Base-by-base conservation (phyloP, 2,113 vertebrate genomes). In the Corythornis cristatus region DNA sequence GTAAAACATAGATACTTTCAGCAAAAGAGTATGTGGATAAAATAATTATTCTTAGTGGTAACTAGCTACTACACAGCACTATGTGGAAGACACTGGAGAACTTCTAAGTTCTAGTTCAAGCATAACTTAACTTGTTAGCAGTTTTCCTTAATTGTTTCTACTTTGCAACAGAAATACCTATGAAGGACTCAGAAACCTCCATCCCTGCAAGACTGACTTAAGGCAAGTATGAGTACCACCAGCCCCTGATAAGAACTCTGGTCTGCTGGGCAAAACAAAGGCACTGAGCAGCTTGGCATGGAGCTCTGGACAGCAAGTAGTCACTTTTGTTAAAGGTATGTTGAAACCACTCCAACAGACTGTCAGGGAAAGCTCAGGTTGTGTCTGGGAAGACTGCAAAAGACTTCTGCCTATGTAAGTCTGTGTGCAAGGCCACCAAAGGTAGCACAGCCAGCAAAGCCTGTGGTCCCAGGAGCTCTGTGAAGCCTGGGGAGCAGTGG, bases 261-360 rank as follows among this genome's bases (percentile, higher is more conserved):
- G 3, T 58, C 33, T 62, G 42, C 56, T 61, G 65, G n/a, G 26
- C n/a, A 74, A 78, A 66, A 20, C 8, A 66, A 62, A 74, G 65
- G 35, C 23, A 11, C 28, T 0, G 0, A 26, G 54, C 25, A 37
- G 13, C 21, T 21, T 11, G 7, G 25, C 28, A 57, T 2, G n/a
- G 45, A 65, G 17, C 4, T 74, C 12, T 3, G n/a, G 20, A 40
- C 23, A 81, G n/a, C 26, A 29, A 0, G 0, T 8, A 33, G 26
- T 15, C 2, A 0, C 31, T 80, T 65, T 57, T 57, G 25, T 40
- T 17, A 40, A 35, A 78, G 5, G 4, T 29, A 5, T 4, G 3
- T 12, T 45, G 25, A 21, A 21, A 33, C 31, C 2, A 1, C 23
- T 60, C 18, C 61, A 20, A 4, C 2, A 3, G 13, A 9, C 37